A percentile compares a stretch with the other conserved stretches of the same genome.
Evolutionary conservation across 2,888 invertebrate genomes (phyloP).

Genomic region (Xanthia togata): DNA sequence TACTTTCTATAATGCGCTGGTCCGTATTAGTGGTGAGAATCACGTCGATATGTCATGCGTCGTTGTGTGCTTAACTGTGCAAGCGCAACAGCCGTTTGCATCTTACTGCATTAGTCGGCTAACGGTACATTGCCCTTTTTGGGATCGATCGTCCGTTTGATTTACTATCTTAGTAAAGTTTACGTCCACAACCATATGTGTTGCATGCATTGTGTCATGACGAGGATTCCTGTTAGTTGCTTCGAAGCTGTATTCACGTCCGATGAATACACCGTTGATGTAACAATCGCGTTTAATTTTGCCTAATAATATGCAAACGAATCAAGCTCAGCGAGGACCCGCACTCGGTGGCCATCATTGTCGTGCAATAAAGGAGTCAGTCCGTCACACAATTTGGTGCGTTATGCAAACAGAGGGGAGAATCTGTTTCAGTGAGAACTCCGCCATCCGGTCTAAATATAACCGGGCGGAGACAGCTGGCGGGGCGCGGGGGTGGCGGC

Average conservation of each 20-base stretch:
- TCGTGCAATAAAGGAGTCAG: conserved; percentile 74
- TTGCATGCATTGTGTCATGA: conserved; percentile 51
- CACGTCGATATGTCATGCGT: conserved; percentile 73
- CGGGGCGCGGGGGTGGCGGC: conserved; percentile 69
- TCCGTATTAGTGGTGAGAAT: conserved; percentile 67
- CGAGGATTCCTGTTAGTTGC: conserved; percentile 41
- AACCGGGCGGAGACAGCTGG: conserved; percentile 84
- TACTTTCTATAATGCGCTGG: conserved; percentile 74
- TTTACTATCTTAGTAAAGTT: conserved; percentile 69
- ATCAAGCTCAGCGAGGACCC: conserved; percentile 36
- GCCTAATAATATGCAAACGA: conserved; percentile 58
- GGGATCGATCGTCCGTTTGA: conserved; percentile 74
- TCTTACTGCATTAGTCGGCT: conserved; percentile 78
- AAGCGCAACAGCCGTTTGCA: conserved; percentile 76
- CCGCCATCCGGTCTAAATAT: conserved; percentile 87
- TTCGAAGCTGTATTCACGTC: conserved; percentile 31
- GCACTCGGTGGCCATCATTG: conserved; percentile 63
- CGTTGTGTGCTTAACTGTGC: conserved; percentile 77
- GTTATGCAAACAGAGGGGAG: conserved; percentile 85
- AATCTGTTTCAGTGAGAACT: conserved; percentile 85
- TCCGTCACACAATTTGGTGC: conserved; percentile 76
- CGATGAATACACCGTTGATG: conserved; percentile 40
- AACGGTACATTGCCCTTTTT: conserved; percentile 83
- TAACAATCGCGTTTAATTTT: conserved; percentile 55
- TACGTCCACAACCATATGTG: conserved; percentile 63